These are phyloP conservation scores for Plemyria rubiginata DNA, from an alignment of 2,888 invertebrate species.

Conservation along the genomic window DNA sequence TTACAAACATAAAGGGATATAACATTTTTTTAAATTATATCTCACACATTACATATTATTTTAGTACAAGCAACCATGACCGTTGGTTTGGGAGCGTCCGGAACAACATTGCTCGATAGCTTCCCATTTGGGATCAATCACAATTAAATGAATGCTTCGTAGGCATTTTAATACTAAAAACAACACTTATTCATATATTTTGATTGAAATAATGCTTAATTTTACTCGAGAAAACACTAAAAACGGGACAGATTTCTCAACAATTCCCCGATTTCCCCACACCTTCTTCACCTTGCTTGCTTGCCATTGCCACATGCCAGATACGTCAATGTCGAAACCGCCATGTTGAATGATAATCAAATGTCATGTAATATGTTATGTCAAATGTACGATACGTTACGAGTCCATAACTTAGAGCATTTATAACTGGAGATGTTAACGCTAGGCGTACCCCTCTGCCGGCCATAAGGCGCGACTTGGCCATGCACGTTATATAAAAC, in stretches of 20 bases:
- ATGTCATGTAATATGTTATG: background rate
- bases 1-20: conserved; percentile 50
- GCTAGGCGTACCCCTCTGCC: too few relatives aligned
- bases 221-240: background rate
- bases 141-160: background rate
- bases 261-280: too few relatives aligned
- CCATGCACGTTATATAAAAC: too few relatives aligned
- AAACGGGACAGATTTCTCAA: conserved; percentile 12
- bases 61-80: conserved; percentile 48
- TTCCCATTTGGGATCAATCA: conserved; percentile 1
- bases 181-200: background rate
- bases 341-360: conserved; percentile 44
- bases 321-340: conserved; percentile 55
- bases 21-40: conserved; percentile 46
- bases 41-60: conserved; percentile 40
- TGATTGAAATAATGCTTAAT: background rate
- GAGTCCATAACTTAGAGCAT: too few relatives aligned
- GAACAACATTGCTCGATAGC: conserved; percentile 59
- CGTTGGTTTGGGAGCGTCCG: conserved; percentile 66
- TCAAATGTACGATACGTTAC: too few relatives aligned
- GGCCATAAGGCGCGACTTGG: too few relatives aligned
- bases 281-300: conserved; percentile 31
- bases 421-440: too few relatives aligned
- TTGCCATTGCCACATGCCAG: too few relatives aligned
- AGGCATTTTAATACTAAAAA: conserved; percentile 6